Percentiles rank a stretch among this genome's conserved stretches.
Conservation (phyloP, 2,888 invertebrate genomes). For the Leptinotarsa tumamoca region DNA sequence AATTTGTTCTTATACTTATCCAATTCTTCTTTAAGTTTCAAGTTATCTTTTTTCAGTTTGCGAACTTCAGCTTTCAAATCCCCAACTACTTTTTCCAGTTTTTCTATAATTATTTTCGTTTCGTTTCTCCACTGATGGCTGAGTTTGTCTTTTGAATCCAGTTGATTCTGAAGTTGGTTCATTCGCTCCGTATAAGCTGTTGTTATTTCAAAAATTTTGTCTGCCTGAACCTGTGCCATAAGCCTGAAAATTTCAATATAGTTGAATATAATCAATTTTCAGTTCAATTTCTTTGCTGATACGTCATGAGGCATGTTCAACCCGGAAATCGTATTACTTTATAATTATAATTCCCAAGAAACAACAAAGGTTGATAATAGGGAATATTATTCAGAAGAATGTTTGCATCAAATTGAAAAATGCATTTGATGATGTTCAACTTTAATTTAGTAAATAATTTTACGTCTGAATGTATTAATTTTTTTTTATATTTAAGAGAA, state of each 20-base stretch:
- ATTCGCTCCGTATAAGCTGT: slow-evolving; percentile 53
- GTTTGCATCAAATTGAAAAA: too few species aligned
- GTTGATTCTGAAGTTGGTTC: slow-evolving; percentile 72
- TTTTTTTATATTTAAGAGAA: too few species aligned
- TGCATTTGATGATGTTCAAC: too few species aligned
- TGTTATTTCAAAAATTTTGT: slow-evolving; percentile 47
- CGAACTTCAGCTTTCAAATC: slow-evolving; percentile 71
- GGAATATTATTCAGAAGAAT: too few species aligned
- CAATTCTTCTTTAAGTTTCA: slow-evolving; percentile 64
- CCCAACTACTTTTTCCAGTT: slow-evolving; percentile 72
- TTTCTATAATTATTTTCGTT: slow-evolving; percentile 73
- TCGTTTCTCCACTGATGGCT: slow-evolving; percentile 75
- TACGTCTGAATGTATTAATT: too few species aligned
- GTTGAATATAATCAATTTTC: too few species aligned
- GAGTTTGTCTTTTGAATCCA: slow-evolving; percentile 72
- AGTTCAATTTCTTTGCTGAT: too few species aligned
- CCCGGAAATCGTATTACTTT: too few species aligned
- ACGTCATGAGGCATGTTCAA: too few species aligned
- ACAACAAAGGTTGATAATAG: too few species aligned
- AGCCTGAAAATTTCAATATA: slow-evolving; percentile 38
- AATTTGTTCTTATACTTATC: slow-evolving; percentile 57
- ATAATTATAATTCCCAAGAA: too few species aligned
- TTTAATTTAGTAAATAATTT: too few species aligned
- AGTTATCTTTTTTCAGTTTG: slow-evolving; percentile 65
- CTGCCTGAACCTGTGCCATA: slow-evolving; percentile 31